Evolutionary conservation across 2,888 invertebrate genomes (phyloP).

Genomic region (Eupithecia subfuscata): DNA sequence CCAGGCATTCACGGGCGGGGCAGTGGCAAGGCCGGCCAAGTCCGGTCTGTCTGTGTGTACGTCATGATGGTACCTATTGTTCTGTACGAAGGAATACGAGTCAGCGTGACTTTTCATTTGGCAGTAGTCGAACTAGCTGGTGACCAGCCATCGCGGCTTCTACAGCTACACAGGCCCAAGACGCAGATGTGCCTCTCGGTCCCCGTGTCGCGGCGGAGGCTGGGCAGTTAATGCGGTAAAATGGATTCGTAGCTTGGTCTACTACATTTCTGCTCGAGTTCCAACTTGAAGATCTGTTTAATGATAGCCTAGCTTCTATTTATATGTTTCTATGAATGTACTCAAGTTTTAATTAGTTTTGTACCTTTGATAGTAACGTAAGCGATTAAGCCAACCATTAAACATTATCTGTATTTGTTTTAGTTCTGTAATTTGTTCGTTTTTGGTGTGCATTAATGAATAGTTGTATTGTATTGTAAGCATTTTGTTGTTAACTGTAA

Average conservation of each 20-base stretch:
- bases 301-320: not conserved
- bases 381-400: no score
- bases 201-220: no score
- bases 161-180: no score
- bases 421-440: no score
- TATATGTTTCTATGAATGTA: not conserved
- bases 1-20: constrained; percentile 9
- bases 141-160: not conserved
- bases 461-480: no score
- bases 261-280: not conserved
- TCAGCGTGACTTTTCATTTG: not conserved
- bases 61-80: not conserved
- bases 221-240: no score
- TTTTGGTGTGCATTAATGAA: no score
- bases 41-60: constrained; percentile 15
- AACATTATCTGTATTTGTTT: no score
- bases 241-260: not conserved
- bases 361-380: no score
- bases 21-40: constrained; percentile 17
- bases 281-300: not conserved
- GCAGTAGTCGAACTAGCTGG: not conserved
- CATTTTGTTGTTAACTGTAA: no score
- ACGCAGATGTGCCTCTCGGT: no score
- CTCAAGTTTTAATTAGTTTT: no score
- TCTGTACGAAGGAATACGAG: not conserved